Evolutionary conservation across 2,797 vertebrate genomes (phyloP), one percentile per base, ranked within the genome.

Genomic region (Fistularia tabacaria): DNA sequence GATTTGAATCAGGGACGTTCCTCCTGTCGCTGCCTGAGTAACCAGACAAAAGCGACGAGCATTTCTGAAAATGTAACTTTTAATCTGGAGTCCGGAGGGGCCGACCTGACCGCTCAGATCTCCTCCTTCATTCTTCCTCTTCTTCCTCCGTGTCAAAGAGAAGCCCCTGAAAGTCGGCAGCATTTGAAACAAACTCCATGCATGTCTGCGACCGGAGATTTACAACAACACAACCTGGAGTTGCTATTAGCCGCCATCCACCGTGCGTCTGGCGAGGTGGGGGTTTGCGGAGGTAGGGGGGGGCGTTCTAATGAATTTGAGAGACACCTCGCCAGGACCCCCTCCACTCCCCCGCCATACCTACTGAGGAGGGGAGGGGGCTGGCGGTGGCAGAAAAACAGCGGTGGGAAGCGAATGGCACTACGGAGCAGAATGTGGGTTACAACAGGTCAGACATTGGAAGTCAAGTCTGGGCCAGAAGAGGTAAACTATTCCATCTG

Each of bases 381-480:
- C 36, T 57, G 79, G 77, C 63, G 57, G 74, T 59, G 63, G 64
- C 76, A 84, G 74, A 83, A 83, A 87, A 90, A 87, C 76, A 82
- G 49, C 73, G 76, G 82, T 77, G 79, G 72, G 81, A 84, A 81
- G 74, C 74, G 65, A 76, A 80, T 87, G 86, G 84, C 85, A 85
- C 86, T 90, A 76, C 70, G 74, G 73, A 85, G 81, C 65, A 86
- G 89, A 92, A 89, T 88, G 81, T 82, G 82, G 91, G 91, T 92
- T 90, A 92, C 83, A 79, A 89, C 86, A 90, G 91, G 90, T 92
- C 91, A 92, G 89, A 92, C 91, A 72, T 76, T 92, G 85, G 85
- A 90, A 91, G 91, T 93, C 91, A 92, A 91, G 90, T 92, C 91
- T 92, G 88, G 92, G 90, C 91, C 90, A 91, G 85, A 89, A 74